phyloP scores from a whole-genome alignment of 2,888 invertebrate genomes.

The Dasysyrphus albostriatus region DNA sequence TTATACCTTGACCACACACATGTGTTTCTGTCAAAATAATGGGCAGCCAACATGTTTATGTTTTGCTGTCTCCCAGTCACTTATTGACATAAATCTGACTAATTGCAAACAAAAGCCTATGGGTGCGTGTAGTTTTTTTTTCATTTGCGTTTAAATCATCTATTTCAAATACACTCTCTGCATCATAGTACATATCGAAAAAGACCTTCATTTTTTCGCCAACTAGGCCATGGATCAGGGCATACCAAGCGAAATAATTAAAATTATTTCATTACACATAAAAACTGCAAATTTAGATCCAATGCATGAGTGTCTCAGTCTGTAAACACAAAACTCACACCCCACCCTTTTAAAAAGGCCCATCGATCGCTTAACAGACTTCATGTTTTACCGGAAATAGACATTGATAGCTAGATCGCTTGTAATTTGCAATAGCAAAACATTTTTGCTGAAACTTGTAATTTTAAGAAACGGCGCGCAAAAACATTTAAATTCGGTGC shows the following conservation, averaged over 20 bases:
- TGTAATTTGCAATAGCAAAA: constrained; percentile 77
- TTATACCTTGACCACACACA: constrained; percentile 17
- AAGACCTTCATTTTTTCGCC: constrained; percentile 74
- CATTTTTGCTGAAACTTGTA: constrained; percentile 44
- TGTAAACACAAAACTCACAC: constrained; percentile 76
- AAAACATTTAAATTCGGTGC: constrained; percentile 66
- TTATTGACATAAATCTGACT: constrained; percentile 71
- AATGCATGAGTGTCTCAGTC: not conserved
- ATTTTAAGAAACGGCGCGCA: constrained; percentile 58
- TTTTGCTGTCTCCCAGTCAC: constrained; percentile 38
- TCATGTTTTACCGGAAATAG: constrained; percentile 73
- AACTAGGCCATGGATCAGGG: constrained; percentile 76
- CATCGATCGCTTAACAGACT: constrained; percentile 53
- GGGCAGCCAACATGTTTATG: constrained; percentile 31
- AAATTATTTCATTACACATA: constrained; percentile 64
- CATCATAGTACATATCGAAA: not conserved
- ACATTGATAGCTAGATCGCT: constrained; percentile 63
- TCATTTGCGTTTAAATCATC: constrained; percentile 3
- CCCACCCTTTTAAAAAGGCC: constrained; percentile 40
- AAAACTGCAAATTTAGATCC: constrained; percentile 58
- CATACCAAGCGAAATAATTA: constrained; percentile 61
- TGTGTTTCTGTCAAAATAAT: constrained; percentile 60
- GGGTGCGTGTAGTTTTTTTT: constrained; percentile 36
- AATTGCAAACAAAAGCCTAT: constrained; percentile 61
- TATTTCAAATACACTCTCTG: constrained; percentile 28